These are phyloP conservation scores for Chaenogobius annularis DNA, from an alignment of 2,113 vertebrate genomes.

Conservation along the genomic window DNA sequence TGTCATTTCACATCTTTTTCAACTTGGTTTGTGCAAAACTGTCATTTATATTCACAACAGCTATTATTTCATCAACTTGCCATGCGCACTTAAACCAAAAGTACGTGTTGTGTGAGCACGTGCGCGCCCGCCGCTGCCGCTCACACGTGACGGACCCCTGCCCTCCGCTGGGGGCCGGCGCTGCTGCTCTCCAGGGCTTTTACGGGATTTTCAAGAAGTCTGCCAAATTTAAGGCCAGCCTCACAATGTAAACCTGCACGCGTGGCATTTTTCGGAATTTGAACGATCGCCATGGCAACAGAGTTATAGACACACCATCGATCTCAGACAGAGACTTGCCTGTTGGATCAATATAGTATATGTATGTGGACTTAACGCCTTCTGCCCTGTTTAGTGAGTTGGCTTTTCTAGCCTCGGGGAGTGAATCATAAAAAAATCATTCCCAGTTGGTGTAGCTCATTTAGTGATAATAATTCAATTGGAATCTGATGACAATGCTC, in stretches of 20 bases:
- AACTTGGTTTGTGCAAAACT: too few species aligned
- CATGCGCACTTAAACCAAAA: too few species aligned
- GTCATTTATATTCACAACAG: too few species aligned
- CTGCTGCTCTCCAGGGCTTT: background rate
- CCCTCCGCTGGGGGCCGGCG: background rate
- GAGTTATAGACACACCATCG: background rate
- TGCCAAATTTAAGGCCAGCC: slow-evolving; percentile 1
- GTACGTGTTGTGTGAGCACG: background rate
- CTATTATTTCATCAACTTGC: too few species aligned
- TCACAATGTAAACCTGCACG: background rate
- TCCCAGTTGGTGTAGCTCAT: too few species aligned
- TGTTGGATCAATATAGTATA: background rate
- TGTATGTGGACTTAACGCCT: background rate
- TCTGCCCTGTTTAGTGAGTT: background rate
- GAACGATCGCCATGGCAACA: background rate
- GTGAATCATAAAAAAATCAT: too few species aligned
- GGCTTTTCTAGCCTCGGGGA: background rate
- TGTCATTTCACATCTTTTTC: too few species aligned
- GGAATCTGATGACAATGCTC: background rate
- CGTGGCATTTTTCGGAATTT: background rate
- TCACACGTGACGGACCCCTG: background rate
- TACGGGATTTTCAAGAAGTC: background rate
- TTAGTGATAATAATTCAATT: background rate
- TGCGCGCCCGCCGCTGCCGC: too few species aligned
- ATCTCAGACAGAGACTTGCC: background rate